These are phyloP conservation scores for Acronicta alni DNA, from an alignment of 2,888 invertebrate genomes.

Conservation along the genomic window DNA sequence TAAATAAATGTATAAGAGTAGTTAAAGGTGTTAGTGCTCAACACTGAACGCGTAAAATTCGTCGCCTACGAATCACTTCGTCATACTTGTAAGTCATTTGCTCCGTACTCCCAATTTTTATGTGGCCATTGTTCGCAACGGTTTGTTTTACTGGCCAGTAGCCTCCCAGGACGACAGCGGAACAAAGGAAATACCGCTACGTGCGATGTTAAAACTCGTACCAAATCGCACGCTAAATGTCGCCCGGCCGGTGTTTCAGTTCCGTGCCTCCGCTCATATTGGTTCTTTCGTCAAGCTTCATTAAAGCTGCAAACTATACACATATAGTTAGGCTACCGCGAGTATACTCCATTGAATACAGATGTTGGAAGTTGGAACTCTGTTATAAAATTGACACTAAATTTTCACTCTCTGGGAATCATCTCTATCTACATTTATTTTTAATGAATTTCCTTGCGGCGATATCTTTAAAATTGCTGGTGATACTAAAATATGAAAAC, in stretches of 20 bases:
- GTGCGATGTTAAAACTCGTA: slow-evolving; percentile 56
- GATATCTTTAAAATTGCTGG: neutral
- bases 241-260: slow-evolving; percentile 58
- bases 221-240: slow-evolving; percentile 54
- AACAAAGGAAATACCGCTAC: slow-evolving; percentile 73
- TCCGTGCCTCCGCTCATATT: slow-evolving; percentile 72
- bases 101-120: slow-evolving; percentile 67
- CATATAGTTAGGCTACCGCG: slow-evolving; percentile 14
- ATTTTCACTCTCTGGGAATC: slow-evolving; percentile 31
- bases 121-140: slow-evolving; percentile 74
- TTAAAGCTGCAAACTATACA: slow-evolving; percentile 58
- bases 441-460: neutral
- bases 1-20: neutral
- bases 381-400: slow-evolving; percentile 1
- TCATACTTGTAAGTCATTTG: slow-evolving; percentile 50
- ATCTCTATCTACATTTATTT: too few species aligned
- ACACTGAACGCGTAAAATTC: slow-evolving; percentile 30
- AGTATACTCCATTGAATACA: slow-evolving; percentile 10
- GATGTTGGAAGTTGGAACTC: neutral
- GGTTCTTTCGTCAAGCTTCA: slow-evolving; percentile 75
- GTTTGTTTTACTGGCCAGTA: slow-evolving; percentile 73
- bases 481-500: too few species aligned
- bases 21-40: slow-evolving; percentile 11
- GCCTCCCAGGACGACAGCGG: slow-evolving; percentile 67
- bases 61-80: slow-evolving; percentile 48